These are phyloP conservation scores for Lycocorax pyrrhopterus DNA, from an alignment of 2,113 vertebrate genomes.

Conservation along the genomic window DNA sequence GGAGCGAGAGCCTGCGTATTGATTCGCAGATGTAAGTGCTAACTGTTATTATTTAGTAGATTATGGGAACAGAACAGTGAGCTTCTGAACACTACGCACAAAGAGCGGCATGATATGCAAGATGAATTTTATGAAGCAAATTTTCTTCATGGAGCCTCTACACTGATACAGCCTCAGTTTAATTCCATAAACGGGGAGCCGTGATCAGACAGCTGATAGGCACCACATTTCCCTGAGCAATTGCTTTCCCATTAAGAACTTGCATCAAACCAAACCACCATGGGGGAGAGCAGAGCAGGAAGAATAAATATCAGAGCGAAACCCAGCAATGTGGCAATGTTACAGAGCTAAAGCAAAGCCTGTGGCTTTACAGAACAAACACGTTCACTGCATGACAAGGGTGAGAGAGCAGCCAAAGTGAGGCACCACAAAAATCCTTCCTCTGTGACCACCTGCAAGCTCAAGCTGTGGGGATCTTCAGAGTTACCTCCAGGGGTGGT, in stretches of 20 bases:
- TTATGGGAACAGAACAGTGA: not conserved
- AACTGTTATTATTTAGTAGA: not conserved
- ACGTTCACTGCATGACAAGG: fast-evolving
- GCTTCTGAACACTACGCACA: not conserved
- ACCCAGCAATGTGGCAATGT: not conserved
- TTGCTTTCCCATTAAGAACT: not conserved
- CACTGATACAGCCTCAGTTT: not conserved
- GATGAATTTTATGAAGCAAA: conserved; percentile 19
- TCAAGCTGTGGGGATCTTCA: not conserved
- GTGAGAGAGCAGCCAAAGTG: not conserved
- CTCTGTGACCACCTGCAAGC: not conserved
- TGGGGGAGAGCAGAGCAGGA: not conserved
- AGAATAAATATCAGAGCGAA: not conserved
- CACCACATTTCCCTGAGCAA: not conserved
- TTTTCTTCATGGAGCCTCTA: not conserved
- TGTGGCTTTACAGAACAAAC: not conserved
- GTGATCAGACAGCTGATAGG: not conserved
- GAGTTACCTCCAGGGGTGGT: fast-evolving
- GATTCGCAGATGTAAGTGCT: not conserved
- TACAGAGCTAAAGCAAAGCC: not conserved
- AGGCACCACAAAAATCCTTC: not conserved
- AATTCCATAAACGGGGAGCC: not conserved
- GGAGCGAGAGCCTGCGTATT: not conserved
- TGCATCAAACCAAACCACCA: not conserved
- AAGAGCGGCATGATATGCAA: not conserved